A percentile compares a stretch with the other conserved stretches of the same genome.
Conservation (phyloP, 2,113 vertebrate species). For the Odobenus rosmarus region DNA sequence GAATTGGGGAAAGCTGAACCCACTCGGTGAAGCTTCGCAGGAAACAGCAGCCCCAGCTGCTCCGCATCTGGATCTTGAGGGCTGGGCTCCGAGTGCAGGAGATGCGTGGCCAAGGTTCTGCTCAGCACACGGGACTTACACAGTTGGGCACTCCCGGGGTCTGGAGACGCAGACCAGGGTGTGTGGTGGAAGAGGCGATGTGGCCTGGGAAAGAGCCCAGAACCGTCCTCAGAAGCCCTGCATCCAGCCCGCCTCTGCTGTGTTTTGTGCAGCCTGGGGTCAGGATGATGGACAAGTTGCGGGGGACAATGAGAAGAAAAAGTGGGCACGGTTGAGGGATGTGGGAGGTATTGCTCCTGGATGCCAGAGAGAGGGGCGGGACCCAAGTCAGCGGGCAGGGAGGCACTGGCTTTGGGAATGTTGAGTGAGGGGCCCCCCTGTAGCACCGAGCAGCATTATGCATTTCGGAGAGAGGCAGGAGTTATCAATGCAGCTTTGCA, state of each 20-base stretch:
- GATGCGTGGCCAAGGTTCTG: neutral
- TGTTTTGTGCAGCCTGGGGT: neutral
- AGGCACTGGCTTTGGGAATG: neutral
- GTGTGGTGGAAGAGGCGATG: rapidly evolving
- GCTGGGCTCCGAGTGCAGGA: neutral
- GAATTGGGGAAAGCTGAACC: rapidly evolving
- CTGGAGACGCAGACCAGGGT: neutral
- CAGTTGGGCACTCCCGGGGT: neutral
- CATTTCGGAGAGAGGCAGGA: neutral
- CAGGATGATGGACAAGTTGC: neutral
- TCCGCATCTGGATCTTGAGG: neutral
- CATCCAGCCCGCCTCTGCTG: neutral
- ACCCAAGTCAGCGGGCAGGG: neutral
- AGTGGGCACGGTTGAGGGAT: no score
- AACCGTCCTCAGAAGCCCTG: neutral
- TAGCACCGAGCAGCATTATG: neutral
- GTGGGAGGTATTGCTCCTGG: neutral
- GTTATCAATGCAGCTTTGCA: neutral
- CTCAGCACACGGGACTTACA: neutral
- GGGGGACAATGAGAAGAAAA: neutral
- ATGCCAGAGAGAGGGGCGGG: neutral
- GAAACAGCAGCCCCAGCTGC: rapidly evolving
- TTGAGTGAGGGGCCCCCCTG: neutral
- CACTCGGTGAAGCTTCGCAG: rapidly evolving
- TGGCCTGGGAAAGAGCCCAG: neutral